Percentiles rank a stretch among this genome's conserved stretches.
These are phyloP conservation scores for Paedocypris micromegethes DNA, from an alignment of 2,797 vertebrate genomes.

Conservation along the genomic window DNA sequence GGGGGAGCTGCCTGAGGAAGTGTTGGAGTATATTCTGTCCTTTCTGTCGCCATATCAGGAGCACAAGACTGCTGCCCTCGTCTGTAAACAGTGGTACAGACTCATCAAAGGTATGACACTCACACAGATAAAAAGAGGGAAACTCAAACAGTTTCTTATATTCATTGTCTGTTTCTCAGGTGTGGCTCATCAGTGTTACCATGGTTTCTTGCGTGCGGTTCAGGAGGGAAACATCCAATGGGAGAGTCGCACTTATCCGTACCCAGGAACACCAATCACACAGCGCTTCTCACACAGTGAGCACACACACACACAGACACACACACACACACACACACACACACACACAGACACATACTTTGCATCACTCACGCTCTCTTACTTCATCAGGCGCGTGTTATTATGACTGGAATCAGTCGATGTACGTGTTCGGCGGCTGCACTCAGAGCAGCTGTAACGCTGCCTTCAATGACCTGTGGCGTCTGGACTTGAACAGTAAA, in stretches of 20 bases:
- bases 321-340: not conserved
- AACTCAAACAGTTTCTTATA: too few species aligned
- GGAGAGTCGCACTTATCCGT: constrained; percentile 99
- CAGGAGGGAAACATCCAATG: constrained; percentile 98
- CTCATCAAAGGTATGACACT: constrained; percentile 88
- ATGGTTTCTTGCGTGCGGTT: constrained; percentile 93
- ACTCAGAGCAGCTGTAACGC: constrained; percentile 98
- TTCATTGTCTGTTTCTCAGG: constrained; percentile 63
- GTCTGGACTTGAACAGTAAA: constrained; percentile 97
- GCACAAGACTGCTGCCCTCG: constrained; percentile 94
- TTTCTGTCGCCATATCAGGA: constrained; percentile 98
- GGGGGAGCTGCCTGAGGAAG: constrained; percentile 92
- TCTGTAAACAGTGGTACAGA: constrained; percentile 98
- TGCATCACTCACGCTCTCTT: not conserved
- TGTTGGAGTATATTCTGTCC: constrained; percentile 94
- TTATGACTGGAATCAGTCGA: constrained; percentile 95
- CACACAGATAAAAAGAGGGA: too few species aligned
- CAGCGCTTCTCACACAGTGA: constrained; percentile 98
- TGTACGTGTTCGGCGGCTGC: constrained; percentile 98
- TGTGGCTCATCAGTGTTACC: constrained; percentile 96
- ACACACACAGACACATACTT: not conserved
- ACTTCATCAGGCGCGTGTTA: constrained; percentile 98
- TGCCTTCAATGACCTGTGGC: constrained; percentile 98
- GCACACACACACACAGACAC: constrained; percentile 50
- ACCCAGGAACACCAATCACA: constrained; percentile 97